phyloP scores from a whole-genome alignment of 2,113 vertebrate species.

The Xyrauchen texanus region DNA sequence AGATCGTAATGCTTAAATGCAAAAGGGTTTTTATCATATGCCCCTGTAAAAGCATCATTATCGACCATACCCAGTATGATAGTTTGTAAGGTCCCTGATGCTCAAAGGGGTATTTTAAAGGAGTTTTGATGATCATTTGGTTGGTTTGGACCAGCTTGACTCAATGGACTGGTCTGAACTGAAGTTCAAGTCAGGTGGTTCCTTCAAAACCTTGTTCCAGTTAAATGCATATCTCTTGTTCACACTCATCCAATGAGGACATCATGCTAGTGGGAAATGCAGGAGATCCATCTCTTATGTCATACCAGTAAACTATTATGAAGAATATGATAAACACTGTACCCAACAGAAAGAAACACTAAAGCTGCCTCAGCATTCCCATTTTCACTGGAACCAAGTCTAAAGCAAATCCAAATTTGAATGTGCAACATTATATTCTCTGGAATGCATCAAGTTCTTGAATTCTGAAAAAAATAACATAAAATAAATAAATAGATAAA shows the following conservation, averaged over 20 bases:
- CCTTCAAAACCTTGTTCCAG: background rate
- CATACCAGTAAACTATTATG: conserved; percentile 71
- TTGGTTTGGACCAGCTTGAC: background rate
- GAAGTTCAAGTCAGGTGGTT: background rate
- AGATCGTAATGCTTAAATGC: no score
- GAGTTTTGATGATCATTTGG: conserved; percentile 35
- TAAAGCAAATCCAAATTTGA: background rate
- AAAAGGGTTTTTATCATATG: no score
- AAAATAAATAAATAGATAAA: background rate
- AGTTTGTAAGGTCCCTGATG: background rate
- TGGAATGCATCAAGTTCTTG: background rate
- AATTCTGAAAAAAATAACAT: conserved; percentile 1
- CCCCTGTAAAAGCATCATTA: no score
- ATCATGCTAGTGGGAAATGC: background rate
- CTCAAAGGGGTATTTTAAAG: background rate
- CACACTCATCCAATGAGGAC: background rate
- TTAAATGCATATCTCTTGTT: background rate
- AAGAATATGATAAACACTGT: conserved; percentile 67
- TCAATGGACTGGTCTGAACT: background rate
- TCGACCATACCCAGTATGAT: no score
- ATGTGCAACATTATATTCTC: background rate
- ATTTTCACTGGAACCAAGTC: background rate
- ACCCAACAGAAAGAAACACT: conserved; percentile 50
- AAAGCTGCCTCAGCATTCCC: conserved; percentile 17
- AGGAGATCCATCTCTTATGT: conserved; percentile 51